phyloP scores from a whole-genome alignment of 2,113 vertebrate genomes.

The Pygoscelis antarcticus region DNA sequence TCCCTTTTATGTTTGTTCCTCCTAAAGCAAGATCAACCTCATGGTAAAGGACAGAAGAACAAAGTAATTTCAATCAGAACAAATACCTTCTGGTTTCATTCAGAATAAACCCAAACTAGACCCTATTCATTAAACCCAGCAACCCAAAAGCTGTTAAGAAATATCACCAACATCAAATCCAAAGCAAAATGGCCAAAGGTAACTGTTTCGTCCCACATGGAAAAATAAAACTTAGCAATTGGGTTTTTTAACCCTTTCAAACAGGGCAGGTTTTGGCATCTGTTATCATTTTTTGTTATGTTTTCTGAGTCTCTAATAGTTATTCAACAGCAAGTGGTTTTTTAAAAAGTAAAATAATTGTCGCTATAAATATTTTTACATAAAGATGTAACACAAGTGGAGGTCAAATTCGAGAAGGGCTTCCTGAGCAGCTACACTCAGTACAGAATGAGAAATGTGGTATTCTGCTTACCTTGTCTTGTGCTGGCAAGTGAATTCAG shows the following conservation, averaged over 20 bases:
- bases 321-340: not conserved
- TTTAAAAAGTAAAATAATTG: not conserved
- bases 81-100: slow-evolving; percentile 23
- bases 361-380: not conserved
- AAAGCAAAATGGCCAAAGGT: not conserved
- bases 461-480: not conserved
- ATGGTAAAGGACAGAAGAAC: not conserved
- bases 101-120: not conserved
- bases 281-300: not conserved
- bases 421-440: not conserved
- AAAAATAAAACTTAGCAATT: not conserved
- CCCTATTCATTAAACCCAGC: not conserved
- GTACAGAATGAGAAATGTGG: not conserved
- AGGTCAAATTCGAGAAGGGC: not conserved
- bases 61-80: not conserved
- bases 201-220: not conserved
- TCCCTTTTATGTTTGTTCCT: slow-evolving; percentile 31
- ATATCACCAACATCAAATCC: not conserved
- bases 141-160: not conserved
- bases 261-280: not conserved
- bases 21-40: slow-evolving; percentile 8
- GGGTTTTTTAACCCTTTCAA: not conserved
- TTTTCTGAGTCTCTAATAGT: not conserved
- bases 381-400: not conserved
- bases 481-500: not conserved